These are phyloP conservation scores for Salvelinus namaycush DNA, from an alignment of 2,113 vertebrate species.

Conservation along the genomic window DNA sequence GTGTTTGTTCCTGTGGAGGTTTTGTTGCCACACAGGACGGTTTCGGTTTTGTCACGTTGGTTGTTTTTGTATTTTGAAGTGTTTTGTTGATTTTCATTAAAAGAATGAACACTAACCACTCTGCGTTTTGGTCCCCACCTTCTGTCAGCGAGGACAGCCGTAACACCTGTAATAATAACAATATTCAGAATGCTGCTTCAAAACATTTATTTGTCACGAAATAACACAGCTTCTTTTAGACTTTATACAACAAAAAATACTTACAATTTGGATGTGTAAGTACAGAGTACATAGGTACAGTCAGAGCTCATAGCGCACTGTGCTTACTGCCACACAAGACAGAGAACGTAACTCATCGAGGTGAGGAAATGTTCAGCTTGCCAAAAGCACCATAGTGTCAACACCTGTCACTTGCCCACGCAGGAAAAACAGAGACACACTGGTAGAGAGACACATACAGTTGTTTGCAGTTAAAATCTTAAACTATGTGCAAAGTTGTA, in stretches of 20 bases:
- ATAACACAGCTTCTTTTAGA: conserved; percentile 47
- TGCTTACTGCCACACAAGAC: conserved; percentile 44
- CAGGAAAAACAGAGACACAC: conserved; percentile 48
- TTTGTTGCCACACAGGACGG: too few species aligned
- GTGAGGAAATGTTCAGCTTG: conserved; percentile 42
- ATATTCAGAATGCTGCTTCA: conserved; percentile 63
- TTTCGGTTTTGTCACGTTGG: too few species aligned
- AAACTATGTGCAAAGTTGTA: conserved; percentile 62
- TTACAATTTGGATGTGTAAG: conserved; percentile 44
- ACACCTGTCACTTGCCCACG: conserved; percentile 37
- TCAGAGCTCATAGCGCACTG: conserved; percentile 41
- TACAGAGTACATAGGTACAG: conserved; percentile 46
- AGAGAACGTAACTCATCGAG: conserved; percentile 22
- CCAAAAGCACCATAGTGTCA: conserved; percentile 52
- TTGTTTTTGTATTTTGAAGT: too few species aligned
- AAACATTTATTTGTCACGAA: conserved; percentile 77
- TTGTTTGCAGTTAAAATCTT: conserved; percentile 16
- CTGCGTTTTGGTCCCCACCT: too few species aligned
- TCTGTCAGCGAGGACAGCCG: too few species aligned
- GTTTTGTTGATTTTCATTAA: too few species aligned
- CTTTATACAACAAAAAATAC: conserved; percentile 61
- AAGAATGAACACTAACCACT: too few species aligned
- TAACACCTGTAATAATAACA: conserved; percentile 5
- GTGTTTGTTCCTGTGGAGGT: too few species aligned
- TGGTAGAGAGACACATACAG: conserved; percentile 29